phyloP scores from a whole-genome alignment of 1,140 invertebrate genomes.

The Dryas iulia region DNA sequence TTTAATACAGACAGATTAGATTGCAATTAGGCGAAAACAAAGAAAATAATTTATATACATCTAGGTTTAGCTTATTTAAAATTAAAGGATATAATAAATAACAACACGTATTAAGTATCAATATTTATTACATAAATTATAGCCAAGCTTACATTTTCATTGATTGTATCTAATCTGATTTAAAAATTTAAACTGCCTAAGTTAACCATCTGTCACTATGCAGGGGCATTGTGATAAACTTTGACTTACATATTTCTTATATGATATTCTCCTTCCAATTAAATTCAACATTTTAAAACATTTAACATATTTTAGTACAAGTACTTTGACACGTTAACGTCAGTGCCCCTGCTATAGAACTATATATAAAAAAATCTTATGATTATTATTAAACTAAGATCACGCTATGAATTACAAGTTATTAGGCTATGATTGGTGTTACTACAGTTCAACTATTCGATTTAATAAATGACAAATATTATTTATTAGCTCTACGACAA shows the following conservation, averaged over 20 bases:
- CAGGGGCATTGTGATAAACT: conserved; percentile 34
- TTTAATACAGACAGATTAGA: neutral
- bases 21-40: neutral
- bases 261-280: neutral
- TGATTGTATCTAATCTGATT: conserved; percentile 65
- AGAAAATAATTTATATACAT: neutral
- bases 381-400: conserved; percentile 71
- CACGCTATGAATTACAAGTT: conserved; percentile 68
- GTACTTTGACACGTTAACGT: neutral
- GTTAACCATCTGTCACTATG: conserved; percentile 57
- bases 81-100: conserved; percentile 33
- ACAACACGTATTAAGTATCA: conserved; percentile 59
- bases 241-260: neutral
- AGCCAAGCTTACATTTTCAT: conserved; percentile 77
- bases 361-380: conserved; percentile 71
- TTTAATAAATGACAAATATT: conserved; percentile 55
- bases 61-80: neutral
- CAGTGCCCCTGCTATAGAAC: conserved; percentile 45
- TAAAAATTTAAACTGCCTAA: conserved; percentile 72
- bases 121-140: conserved; percentile 80
- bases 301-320: neutral
- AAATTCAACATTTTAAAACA: neutral
- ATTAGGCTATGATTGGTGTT: conserved; percentile 77
- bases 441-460: conserved; percentile 65
- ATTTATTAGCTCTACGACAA: conserved; percentile 53